Percentiles rank a stretch among this genome's conserved stretches.
phyloP scores from a whole-genome alignment of 2,113 vertebrate species.

The Grammomys surdaster region DNA sequence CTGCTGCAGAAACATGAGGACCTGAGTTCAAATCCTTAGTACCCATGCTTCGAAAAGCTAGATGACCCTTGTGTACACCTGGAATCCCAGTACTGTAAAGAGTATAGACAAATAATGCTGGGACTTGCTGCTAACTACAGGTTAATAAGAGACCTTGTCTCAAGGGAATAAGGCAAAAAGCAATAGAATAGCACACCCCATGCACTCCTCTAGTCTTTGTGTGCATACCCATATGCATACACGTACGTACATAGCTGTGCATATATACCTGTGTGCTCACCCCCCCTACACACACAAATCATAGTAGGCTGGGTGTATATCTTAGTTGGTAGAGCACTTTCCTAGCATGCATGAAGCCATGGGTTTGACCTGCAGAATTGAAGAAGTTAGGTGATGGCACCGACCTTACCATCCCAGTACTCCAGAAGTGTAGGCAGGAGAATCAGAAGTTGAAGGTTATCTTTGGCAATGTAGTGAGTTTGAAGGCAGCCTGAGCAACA shows the following conservation, averaged over 20 bases:
- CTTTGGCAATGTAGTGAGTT: neutral
- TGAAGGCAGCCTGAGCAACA: neutral
- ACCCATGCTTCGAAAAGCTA: neutral
- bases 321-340: neutral
- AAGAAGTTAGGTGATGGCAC: neutral
- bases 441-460: neutral
- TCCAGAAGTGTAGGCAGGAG: neutral
- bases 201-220: neutral
- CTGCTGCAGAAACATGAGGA: neutral
- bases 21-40: neutral
- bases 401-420: neutral
- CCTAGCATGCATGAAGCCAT: no score
- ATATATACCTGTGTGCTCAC: no score
- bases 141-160: neutral
- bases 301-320: neutral
- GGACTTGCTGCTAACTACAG: neutral
- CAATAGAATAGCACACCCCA: neutral
- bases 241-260: neutral
- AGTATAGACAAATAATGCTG: neutral
- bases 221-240: neutral
- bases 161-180: neutral
- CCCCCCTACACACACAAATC: neutral
- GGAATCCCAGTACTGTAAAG: neutral
- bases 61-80: neutral
- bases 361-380: neutral